These are phyloP conservation scores for Leuciscus idus DNA, from an alignment of 2,113 vertebrate genomes.

Conservation along the genomic window DNA sequence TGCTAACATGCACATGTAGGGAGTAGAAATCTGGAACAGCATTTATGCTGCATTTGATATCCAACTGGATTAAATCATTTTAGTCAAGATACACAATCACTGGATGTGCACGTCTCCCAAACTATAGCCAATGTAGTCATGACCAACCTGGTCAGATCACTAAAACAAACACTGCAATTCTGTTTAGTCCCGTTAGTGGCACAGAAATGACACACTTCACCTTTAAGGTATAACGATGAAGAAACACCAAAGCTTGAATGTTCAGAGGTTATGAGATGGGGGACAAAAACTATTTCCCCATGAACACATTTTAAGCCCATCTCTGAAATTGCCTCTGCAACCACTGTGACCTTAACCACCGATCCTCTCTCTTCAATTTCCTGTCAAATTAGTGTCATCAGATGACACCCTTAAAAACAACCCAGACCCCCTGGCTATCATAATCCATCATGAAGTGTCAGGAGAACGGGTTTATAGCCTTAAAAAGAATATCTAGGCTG, in stretches of 20 bases:
- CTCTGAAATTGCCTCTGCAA: constrained; percentile 7
- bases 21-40: not conserved
- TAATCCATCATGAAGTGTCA: not conserved
- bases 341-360: constrained; percentile 15
- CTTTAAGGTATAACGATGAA: not conserved
- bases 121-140: not conserved
- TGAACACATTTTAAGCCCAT: not conserved
- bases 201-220: not conserved
- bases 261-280: not conserved
- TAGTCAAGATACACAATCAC: not conserved
- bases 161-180: not conserved
- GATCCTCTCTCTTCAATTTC: not conserved
- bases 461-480: not conserved
- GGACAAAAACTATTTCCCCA: not conserved
- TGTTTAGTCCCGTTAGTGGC: not conserved
- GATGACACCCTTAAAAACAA: constrained; percentile 20
- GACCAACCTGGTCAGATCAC: not conserved
- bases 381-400: constrained; percentile 23
- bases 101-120: not conserved
- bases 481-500: not conserved
- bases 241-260: not conserved
- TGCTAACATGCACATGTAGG: too few relatives aligned
- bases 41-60: not conserved
- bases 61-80: not conserved
- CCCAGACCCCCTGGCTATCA: not conserved